Base-by-base conservation (phyloP, 1,140 invertebrate genomes). In the Caenorhabditis brenneri region DNA sequence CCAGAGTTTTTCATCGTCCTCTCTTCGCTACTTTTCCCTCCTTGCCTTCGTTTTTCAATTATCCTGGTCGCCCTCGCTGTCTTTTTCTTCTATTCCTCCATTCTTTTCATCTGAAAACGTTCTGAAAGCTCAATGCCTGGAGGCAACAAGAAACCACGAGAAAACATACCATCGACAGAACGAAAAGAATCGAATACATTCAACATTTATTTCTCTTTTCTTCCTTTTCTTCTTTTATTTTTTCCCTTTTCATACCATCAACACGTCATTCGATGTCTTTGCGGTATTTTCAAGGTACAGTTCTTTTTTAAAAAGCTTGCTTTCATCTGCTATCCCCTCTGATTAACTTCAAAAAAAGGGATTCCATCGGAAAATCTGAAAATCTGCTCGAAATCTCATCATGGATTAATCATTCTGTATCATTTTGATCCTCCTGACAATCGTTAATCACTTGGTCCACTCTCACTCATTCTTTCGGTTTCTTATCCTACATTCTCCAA, bases 31-130 rank as follows among this genome's bases (percentile, higher is more conserved):
- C 22, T 65, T 65, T 36, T n/a, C n/a, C n/a, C n/a, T n/a, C n/a
- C n/a, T n/a, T n/a, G n/a, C n/a, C 29, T 27, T 6, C 36, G n/a
- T 65, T 19, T 65, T 65, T 39, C 9, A n/a, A 19, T 65, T 16
- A 6, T 65, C 10, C 16, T n/a, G 3, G 4, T 36, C n/a, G 31
- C 27, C 16, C 24, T 58, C 36, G 31, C 19, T 22, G 12, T n/a
- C 58, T 65, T 65, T 65, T 65, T 65, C 58, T 65, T 65, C 58
- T 65, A 65, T 65, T 65, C 31, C 58, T 65, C 58, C 36, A 12
- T 29, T 9, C 53, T 1, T 19, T 51, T 42, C 12, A 5, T 42
- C 39, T 42, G 39, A 42, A 42, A 42, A 12, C 9, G 3, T 29
- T 29, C 29, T 27, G 27, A 58, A 58, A 58, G 55, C 55, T 27